phyloP scores from a whole-genome alignment of 2,113 vertebrate species.

The Istiophorus platypterus region DNA sequence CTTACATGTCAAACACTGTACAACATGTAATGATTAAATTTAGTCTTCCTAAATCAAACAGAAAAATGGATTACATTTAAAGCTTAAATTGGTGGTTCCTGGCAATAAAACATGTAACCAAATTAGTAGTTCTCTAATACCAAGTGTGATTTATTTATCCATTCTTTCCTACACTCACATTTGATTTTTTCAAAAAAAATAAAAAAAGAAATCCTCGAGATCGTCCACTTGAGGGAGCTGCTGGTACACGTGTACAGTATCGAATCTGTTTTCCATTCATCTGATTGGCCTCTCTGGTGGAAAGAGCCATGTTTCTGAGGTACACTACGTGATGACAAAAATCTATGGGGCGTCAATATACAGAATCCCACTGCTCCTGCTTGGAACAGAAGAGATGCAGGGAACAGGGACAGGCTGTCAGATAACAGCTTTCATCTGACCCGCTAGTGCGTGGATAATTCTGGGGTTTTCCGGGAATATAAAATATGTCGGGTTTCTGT shows the following conservation, averaged over 20 bases:
- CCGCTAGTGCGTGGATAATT: too few species aligned
- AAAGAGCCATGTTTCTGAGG: background rate
- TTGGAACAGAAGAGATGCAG: too few species aligned
- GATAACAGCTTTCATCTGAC: too few species aligned
- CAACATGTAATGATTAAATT: background rate
- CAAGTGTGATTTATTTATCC: background rate
- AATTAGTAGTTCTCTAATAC: background rate
- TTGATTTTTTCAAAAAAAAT: background rate
- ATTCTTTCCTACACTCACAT: background rate
- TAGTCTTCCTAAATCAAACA: background rate
- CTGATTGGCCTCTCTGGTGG: background rate
- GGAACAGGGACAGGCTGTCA: too few species aligned
- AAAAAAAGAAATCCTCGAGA: background rate
- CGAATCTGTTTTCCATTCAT: background rate
- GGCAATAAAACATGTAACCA: background rate
- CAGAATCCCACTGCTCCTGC: too few species aligned
- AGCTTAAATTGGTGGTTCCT: background rate
- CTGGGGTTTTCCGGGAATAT: too few species aligned
- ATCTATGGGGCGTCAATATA: too few species aligned
- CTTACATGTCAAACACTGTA: background rate
- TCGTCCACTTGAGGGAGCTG: slow-evolving; percentile 66
- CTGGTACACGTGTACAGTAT: background rate
- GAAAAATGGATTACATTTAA: too few species aligned
- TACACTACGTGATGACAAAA: background rate
- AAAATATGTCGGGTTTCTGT: too few species aligned